A percentile compares a stretch with the other conserved stretches of the same genome.
Conservation (phyloP, 2,888 invertebrate genomes). For the Drosophila emarginata region DNA sequence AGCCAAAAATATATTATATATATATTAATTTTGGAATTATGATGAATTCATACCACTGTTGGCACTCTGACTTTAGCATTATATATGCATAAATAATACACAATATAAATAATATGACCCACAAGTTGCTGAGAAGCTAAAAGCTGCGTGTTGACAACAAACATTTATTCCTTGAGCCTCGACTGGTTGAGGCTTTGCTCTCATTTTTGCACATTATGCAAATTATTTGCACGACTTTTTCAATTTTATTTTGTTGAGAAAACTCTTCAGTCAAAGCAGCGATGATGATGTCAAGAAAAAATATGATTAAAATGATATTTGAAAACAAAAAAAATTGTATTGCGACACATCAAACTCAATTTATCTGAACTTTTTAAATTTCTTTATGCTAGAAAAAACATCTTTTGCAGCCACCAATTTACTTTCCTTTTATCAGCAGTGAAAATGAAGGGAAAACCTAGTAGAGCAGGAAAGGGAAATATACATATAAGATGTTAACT, state of each 20-base stretch:
- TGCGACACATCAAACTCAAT: constrained; percentile 10
- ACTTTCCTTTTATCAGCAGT: too few species aligned
- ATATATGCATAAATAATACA: constrained; percentile 72
- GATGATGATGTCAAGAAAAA: constrained; percentile 37
- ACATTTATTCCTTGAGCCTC: constrained; percentile 16
- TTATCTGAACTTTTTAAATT: not conserved
- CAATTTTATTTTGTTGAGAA: constrained; percentile 67
- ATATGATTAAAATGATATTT: constrained; percentile 75
- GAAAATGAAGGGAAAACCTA: too few species aligned
- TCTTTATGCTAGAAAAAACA: not conserved
- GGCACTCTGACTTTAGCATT: constrained; percentile 33
- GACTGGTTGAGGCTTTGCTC: constrained; percentile 9
- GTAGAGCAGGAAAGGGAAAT: too few species aligned
- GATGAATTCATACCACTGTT: constrained; percentile 43
- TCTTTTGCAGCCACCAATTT: too few species aligned
- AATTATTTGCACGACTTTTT: constrained; percentile 74
- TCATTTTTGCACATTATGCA: constrained; percentile 59
- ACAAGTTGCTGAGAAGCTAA: constrained; percentile 17
- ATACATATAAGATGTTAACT: too few species aligned
- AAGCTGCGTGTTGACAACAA: constrained; percentile 65
- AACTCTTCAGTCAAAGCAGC: constrained; percentile 5
- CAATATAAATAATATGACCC: constrained; percentile 64
- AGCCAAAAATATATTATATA: not conserved
- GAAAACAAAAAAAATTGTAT: constrained; percentile 60
- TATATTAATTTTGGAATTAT: not conserved